These are phyloP conservation scores for Wiebesia pumilae DNA, from an alignment of 1,140 invertebrate species.

Conservation along the genomic window DNA sequence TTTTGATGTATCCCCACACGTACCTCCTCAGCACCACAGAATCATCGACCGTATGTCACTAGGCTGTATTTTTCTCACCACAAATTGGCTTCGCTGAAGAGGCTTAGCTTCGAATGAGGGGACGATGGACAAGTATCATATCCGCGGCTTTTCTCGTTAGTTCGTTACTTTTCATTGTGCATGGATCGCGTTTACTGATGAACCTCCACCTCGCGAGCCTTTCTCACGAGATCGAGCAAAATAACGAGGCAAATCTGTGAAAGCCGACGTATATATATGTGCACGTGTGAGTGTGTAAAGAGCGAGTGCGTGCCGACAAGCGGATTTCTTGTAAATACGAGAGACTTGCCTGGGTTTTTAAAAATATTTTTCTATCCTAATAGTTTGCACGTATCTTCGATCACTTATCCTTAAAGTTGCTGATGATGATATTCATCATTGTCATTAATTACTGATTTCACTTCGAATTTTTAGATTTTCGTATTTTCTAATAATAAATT, in stretches of 20 bases:
- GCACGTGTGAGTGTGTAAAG: neutral
- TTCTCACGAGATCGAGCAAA: neutral
- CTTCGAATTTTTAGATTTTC: neutral
- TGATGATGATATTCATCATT: neutral
- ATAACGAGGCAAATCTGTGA: neutral
- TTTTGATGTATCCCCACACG: slow-evolving; percentile 49
- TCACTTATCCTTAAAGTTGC: neutral
- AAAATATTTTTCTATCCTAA: too few relatives aligned
- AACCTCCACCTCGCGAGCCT: neutral
- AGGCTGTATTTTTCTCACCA: slow-evolving; percentile 69
- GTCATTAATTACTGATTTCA: neutral
- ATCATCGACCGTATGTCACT: slow-evolving; percentile 72
- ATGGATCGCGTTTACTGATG: neutral
- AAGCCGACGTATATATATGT: neutral
- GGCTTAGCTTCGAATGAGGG: neutral
- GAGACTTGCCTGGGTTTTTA: neutral
- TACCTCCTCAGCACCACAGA: slow-evolving; percentile 55
- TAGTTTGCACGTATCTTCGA: neutral
- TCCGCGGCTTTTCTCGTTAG: slow-evolving; percentile 12
- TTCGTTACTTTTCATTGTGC: slow-evolving; percentile 22
- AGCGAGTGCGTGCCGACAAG: slow-evolving; percentile 6
- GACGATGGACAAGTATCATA: slow-evolving; percentile 9
- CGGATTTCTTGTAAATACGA: neutral
- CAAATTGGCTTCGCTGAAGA: slow-evolving; percentile 67
- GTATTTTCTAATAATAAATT: neutral